Percentiles rank a stretch among this genome's conserved stretches.
phyloP scores from a whole-genome alignment of 2,113 vertebrate genomes.

The Pseudorasbora parva region DNA sequence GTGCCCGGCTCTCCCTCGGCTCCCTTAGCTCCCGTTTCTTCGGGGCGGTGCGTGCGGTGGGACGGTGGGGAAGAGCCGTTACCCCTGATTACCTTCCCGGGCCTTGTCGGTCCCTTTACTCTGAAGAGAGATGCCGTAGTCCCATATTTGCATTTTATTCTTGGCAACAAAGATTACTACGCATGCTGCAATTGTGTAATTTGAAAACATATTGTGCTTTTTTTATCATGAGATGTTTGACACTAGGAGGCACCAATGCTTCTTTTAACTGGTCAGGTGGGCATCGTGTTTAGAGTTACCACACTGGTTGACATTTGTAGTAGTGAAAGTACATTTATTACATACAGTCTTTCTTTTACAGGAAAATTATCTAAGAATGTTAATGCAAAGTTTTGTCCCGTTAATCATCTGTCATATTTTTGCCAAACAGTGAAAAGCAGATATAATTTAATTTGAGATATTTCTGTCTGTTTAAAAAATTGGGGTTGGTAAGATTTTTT shows the following conservation, averaged over 20 bases:
- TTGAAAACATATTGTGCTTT: not conserved
- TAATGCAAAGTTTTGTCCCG: too few relatives aligned
- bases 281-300: not conserved
- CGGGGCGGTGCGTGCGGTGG: not conserved
- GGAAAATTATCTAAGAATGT: not conserved
- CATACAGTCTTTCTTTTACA: not conserved
- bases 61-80: not conserved
- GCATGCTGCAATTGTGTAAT: not conserved
- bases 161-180: not conserved
- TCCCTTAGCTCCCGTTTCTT: conserved; percentile 5
- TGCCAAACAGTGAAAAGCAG: too few relatives aligned
- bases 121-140: not conserved
- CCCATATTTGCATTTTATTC: not conserved
- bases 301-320: not conserved
- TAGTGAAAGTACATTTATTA: not conserved
- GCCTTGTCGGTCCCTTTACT: not conserved
- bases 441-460: too few relatives aligned
- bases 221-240: not conserved
- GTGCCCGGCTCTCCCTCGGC: conserved; percentile 6
- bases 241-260: not conserved
- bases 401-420: too few relatives aligned
- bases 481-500: not conserved
- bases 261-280: not conserved
- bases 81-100: conserved; percentile 32
- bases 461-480: not conserved